Evolutionary conservation across 2,113 vertebrate genomes (phyloP), one percentile per base, ranked within the genome.

Genomic region (Hippocampus abdominalis): DNA sequence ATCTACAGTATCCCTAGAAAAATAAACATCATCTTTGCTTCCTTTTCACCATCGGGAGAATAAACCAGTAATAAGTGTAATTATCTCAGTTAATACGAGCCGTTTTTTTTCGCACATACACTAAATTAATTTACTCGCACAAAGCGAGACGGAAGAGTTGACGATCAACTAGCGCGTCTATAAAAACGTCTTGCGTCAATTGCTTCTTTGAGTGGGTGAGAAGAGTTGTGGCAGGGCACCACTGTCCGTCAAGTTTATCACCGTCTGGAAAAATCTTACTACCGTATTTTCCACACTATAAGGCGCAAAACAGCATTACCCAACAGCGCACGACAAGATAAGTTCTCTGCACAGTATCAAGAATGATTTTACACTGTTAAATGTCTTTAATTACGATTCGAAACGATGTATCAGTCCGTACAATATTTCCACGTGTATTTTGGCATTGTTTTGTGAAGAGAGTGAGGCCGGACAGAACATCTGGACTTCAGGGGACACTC

Each of bases 381-480:
- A 10, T 3, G 11, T 7, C 42, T 65, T 65, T 46, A 25, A n/a
- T n/a, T 48, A 40, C 11, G 49, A 53, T 53, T 59, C 5, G 15
- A 59, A 2, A 59, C 18, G 25, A 59, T 59, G 27, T 32, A 59
- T 59, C 15, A 32, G 56, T 29, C 39, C n/a, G n/a, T 25, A 16
- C 16, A n/a, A 64, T 16, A 25, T 15, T 64, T 46, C 36, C 62
- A 63, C 61, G 23, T 42, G 57, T 44, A 44, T 42, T 40, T 40
- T 63, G 61, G 40, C 61, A n/a, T 40, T 36, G 20, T 63, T 42
- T 40, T 42, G 62, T 44, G 7, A 64, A 46, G 62, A 16, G 16
- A 16, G 40, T 25, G 36, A 64, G n/a, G 62, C 12, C 57, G 27
- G 57, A 60, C 57, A 44, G 40, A 64, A 64, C 62, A 64, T 64